Base-by-base conservation (phyloP, 2,113 vertebrate genomes). In the Nicator chloris region DNA sequence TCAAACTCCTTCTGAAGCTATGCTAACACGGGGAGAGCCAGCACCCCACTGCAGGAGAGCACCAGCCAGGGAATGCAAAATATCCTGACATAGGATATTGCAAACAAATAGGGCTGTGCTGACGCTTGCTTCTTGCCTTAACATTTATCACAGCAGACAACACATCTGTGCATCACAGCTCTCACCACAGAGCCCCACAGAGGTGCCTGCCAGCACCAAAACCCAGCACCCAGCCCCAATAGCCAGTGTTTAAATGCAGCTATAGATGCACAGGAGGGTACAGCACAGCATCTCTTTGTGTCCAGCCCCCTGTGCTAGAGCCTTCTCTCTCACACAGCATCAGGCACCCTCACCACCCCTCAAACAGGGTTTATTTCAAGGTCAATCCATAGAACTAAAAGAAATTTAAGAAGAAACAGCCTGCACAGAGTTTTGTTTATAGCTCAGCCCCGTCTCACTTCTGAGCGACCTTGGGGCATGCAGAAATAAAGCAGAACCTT, bases 371-470 rank as follows among this genome's bases (percentile, higher is more conserved):
- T 96, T 90, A 88, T 83, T 94, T 93, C 66, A 86, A 92, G 65
- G 81, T 92, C 90, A 83, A 27, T 56, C 24, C 26, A 4, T 15
- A 92, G 89, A 92, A 86, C 60, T 63, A 16, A 63, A 83, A 81
- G 9, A 53, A 91, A 70, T 50, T 66, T 57, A 39, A 59, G 37
- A 53, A 96, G 84, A 61, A 88, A 85, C 39, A 94, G 92, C 53
- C 35, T 85, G 88, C 65, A 54, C 12, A 19, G 51, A 66, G 66
- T 39, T 95, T 97, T 96, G 92, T 96, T 97, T 94, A 95, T 63
- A 94, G 75, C 60, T 66, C 61, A 87, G 49, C 54, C 66, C 59
- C 0, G 1, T 42, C 70, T 86, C 56, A 37, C 86, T 88, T 39
- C 42, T 72, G 50, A 82, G 54, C 0, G 9, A 93, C 93, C 92